Base-by-base conservation (phyloP, 2,888 invertebrate genomes). In the Metallyticus violacea region DNA sequence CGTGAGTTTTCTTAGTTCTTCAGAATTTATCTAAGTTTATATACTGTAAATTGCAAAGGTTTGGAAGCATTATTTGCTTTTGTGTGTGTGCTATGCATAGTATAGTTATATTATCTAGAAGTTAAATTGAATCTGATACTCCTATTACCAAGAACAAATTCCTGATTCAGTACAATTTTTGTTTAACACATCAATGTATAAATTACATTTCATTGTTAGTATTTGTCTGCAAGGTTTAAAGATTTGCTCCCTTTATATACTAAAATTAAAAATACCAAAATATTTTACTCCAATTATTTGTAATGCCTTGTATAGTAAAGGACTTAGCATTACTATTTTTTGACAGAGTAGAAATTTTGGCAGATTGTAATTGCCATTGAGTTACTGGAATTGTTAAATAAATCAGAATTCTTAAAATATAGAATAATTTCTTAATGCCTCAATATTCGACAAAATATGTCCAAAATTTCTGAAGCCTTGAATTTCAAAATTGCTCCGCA, bases 231-330 rank as follows among this genome's bases (percentile, higher is more conserved):
- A n/a, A n/a, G n/a, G 79, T 62, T 62, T 62, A 26, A 78, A 78
- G 40, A 40, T 9, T 9, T 15, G 15, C 40, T 15, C 22, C 22
- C 9, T 62, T 62, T 62, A 40, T 40, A 9, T 40, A 9, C 40
- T 40, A 40, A 40, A 40, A 28, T n/a, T 6, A 15, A 15, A 79
- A 28, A 29, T 80, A 28, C 27, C 29, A 81, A 26, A 28, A 27
- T 29, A 26, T 9, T 40, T 62, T 7, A 27, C 76, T 85, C 30
- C 81, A 29, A n/a, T 81, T 77, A 77, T 86, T 79, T 82, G 26
- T 85, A 81, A 85, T 86, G 87, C 87, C 88, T 87, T 88, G 40
- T 82, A 81, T 88, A 87, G 88, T 88, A 87, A 26, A n/a, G 22
- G 22, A 81, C 15, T 22, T n/a, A 7, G 29, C 15, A 80, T 81